These are phyloP conservation scores for Apis mellifera DNA, from an alignment of 1,140 invertebrate species.

Conservation along the genomic window Amel_HAv3.1 CM009931.2:5149001-5149500, in stretches of 20 bases:
- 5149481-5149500: neutral
- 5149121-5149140: conserved; percentile 68
- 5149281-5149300: conserved; percentile 73
- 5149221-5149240: conserved; percentile 81
- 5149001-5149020: conserved; percentile 75
- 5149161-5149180: conserved; percentile 78
- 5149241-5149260: conserved; percentile 79
- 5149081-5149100: conserved; percentile 76
- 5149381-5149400: conserved; percentile 69
- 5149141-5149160: conserved; percentile 75
- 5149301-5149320: conserved; percentile 82
- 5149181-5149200: conserved; percentile 74
- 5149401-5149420: conserved; percentile 55
- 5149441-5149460: conserved; percentile 77
- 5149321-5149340: conserved; percentile 76
- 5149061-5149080: conserved; percentile 79
- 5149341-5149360: conserved; percentile 70
- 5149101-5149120: conserved; percentile 75
- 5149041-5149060: conserved; percentile 74
- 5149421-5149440: conserved; percentile 78
- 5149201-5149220: conserved; percentile 74
- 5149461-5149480: conserved; percentile 58
- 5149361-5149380: conserved; percentile 73
- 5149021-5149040: conserved; percentile 80
- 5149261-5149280: conserved; percentile 72